These are phyloP conservation scores for Chelon auratus DNA, from an alignment of 2,797 vertebrate species.

Conservation along the genomic window DNA sequence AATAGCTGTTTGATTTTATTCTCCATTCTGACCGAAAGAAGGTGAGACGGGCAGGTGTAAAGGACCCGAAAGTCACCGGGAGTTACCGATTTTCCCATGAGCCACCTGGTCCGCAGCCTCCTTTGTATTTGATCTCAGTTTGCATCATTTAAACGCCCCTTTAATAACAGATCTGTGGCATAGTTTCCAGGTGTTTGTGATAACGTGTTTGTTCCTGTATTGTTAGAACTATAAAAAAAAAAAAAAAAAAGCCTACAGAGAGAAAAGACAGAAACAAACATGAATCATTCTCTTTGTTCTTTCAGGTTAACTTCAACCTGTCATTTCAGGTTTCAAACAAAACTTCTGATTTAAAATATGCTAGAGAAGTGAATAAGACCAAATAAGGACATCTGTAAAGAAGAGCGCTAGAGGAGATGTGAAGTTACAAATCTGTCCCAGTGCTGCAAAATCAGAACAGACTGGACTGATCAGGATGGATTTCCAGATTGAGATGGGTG, in stretches of 20 bases:
- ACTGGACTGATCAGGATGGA: no score
- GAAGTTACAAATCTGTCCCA: not conserved
- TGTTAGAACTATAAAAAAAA: not conserved
- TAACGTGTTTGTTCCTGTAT: slow-evolving; percentile 4
- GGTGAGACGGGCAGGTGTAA: not conserved
- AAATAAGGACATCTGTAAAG: slow-evolving; percentile 25
- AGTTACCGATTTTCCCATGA: slow-evolving; percentile 3
- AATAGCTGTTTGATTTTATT: slow-evolving; percentile 12
- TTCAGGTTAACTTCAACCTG: not conserved
- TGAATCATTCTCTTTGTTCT: slow-evolving; percentile 64
- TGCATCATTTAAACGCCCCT: slow-evolving; percentile 55
- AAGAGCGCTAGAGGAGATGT: slow-evolving; percentile 1
- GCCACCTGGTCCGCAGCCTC: slow-evolving; percentile 33
- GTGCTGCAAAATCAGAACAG: no score
- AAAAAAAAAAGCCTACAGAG: not conserved
- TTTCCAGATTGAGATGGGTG: no score
- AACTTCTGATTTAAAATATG: slow-evolving; percentile 34
- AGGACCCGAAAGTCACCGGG: not conserved
- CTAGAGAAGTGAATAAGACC: slow-evolving; percentile 12
- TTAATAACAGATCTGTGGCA: slow-evolving; percentile 48
- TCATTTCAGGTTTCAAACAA: slow-evolving; percentile 14
- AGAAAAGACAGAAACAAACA: slow-evolving; percentile 29
- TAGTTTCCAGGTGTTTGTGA: slow-evolving; percentile 37
- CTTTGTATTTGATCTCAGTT: slow-evolving; percentile 62
- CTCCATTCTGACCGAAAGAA: not conserved